phyloP scores from a whole-genome alignment of 2,797 vertebrate species.

The Helarctos malayanus region DNA sequence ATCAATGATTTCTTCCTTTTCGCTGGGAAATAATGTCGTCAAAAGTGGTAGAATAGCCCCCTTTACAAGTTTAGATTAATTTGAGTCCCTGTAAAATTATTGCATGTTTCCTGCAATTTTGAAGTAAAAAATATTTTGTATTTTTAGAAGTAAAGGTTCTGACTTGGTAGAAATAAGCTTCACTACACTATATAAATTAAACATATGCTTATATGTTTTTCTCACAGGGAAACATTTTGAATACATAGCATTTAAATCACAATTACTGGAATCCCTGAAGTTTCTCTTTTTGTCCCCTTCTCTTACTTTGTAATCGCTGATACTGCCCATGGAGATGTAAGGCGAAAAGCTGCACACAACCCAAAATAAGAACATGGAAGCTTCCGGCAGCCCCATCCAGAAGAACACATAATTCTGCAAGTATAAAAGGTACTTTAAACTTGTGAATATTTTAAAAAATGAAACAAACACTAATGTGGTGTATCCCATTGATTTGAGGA shows the following conservation, averaged over 20 bases:
- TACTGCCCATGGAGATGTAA: conserved; percentile 95
- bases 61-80: not conserved
- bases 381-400: not conserved
- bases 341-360: conserved; percentile 89
- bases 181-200: not conserved
- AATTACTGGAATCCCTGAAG: not conserved
- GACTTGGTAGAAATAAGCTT: not conserved
- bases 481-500: not conserved
- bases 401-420: accelerated
- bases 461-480: not conserved
- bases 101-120: not conserved
- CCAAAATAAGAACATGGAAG: not conserved
- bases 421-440: not conserved
- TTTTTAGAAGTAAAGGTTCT: conserved; percentile 30
- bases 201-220: not conserved
- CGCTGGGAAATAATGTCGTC: not conserved
- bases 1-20: not conserved
- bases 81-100: not conserved
- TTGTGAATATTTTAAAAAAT: not conserved
- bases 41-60: not conserved
- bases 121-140: conserved; percentile 7
- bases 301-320: conserved; percentile 92
- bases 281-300: not conserved
- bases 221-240: not conserved
- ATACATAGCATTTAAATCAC: not conserved